Base-by-base conservation (phyloP, 2,888 invertebrate genomes). In the Labia minor region DNA sequence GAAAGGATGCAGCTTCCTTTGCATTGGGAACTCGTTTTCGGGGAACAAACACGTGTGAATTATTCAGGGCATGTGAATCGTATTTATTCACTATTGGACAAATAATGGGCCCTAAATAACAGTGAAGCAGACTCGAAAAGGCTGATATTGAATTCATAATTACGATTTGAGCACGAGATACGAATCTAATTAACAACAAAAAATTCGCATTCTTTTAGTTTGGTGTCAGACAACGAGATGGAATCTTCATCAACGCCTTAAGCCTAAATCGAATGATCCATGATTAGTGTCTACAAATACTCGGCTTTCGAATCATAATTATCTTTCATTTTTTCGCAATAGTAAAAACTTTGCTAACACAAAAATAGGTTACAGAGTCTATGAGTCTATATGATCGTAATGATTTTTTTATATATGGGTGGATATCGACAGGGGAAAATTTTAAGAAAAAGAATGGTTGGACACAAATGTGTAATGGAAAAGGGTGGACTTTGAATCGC, bases 101-200 rank as follows among this genome's bases (percentile, higher is more conserved):
- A 49, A 49, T 49, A 49, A 49, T 49, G 49, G 49, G n/a, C n/a
- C 49, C 49, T 49, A 49, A 49, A 49, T 49, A 49, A 49, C 49
- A 49, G 49, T n/a, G 49, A 49, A 49, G 49, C n/a, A 49, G 49
- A 49, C 49, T 49, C 49, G 49, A 49, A 49, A 49, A 11, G 49
- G n/a, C 16, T 49, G 49, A 49, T 49, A 49, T 49, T 49, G 49
- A 49, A 49, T 49, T 49, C 49, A 49, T 49, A 49, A 49, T 49
- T 49, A 49, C 49, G 49, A 49, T 49, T 49, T 49, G n/a, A 49
- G 49, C 49, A 49, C 49, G 49, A 49, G 49, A 49, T 49, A 49
- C 49, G 49, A 49, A 49, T 49, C 49, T 49, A 49, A 49, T 49
- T 49, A 49, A 8, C 49, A 16, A 14, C 16, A 49, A 49, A 49